Evolutionary conservation across 2,888 invertebrate genomes (phyloP), one percentile per base, ranked within the genome.

Genomic region (Tillus elongatus): DNA sequence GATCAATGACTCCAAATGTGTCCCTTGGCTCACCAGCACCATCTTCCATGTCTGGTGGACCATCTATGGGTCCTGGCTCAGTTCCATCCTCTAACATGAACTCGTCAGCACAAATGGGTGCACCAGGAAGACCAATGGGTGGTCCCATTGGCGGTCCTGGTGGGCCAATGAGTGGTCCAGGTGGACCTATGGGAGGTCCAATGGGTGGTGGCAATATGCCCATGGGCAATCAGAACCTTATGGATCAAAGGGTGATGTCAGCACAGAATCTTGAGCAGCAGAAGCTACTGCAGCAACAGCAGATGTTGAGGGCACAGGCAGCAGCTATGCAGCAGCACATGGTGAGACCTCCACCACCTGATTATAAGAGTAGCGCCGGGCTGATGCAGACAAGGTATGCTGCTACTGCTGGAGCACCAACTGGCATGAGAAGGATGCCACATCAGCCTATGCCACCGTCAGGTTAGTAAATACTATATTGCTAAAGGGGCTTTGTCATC

Each of bases 281-380:
- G 41, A 66, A 65, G 38, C 61, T 66, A 40, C 50, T 64, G 35
- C 61, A 61, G 31, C 62, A 62, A 43, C 64, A 64, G 41, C 79
- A 81, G 54, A 71, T 75, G 69, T 49, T 75, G 47, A 65, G 73
- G 14, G 71, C 71, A 9, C 75, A 76, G 50, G 72, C 70, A 32
- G 59, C 58, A 44, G 48, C 48, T 51, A 39, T 50, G 30, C 56
- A 57, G 33, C 60, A 60, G 30, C 53, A 58, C 24, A 49, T 59
- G 44, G 69, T 72, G 13, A 72, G 84, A 35, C 84, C 87, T 15
- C 88, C 88, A 13, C 88, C 88, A 28, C 89, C 88, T 2, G 88
- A 88, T 63, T 88, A 89, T 66, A 88, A 87, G 64, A 76, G 82
- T 4, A 55, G 73, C 70, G 51, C 79, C 68, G 66, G 72, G 3